A percentile compares a stretch with the other conserved stretches of the same genome.
These are phyloP conservation scores for Chunga burmeisteri DNA, from an alignment of 2,113 vertebrate genomes.

Conservation along the genomic window DNA sequence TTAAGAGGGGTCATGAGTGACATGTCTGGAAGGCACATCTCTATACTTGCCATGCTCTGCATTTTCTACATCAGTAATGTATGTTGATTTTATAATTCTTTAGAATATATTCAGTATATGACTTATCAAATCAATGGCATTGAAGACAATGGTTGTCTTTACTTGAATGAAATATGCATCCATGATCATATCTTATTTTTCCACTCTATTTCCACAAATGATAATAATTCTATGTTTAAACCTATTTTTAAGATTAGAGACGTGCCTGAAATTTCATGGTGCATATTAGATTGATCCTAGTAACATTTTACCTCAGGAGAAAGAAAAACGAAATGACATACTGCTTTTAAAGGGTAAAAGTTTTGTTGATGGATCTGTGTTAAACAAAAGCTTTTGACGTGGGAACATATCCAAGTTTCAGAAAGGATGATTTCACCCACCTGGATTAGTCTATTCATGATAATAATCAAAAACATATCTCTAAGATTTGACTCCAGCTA, in stretches of 20 bases:
- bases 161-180: not conserved
- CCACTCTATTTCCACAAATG: not conserved
- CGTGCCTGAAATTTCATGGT: not conserved
- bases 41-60: not conserved
- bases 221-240: not conserved
- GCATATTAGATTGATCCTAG: not conserved
- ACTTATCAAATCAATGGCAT: not conserved
- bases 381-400: not conserved
- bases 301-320: not conserved
- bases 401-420: not conserved
- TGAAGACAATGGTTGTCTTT: not conserved
- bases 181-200: not conserved
- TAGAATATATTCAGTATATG: not conserved
- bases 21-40: not conserved
- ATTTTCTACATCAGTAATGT: not conserved
- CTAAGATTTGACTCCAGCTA: not conserved
- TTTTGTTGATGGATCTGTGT: not conserved
- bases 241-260: not conserved
- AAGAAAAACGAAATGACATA: not conserved
- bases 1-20: not conserved
- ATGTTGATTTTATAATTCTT: not conserved
- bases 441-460: not conserved
- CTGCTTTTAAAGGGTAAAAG: not conserved
- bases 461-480: not conserved
- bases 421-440: not conserved